These are phyloP conservation scores for Melangyna quadrimaculata DNA, from an alignment of 2,888 invertebrate species.

Conservation along the genomic window DNA sequence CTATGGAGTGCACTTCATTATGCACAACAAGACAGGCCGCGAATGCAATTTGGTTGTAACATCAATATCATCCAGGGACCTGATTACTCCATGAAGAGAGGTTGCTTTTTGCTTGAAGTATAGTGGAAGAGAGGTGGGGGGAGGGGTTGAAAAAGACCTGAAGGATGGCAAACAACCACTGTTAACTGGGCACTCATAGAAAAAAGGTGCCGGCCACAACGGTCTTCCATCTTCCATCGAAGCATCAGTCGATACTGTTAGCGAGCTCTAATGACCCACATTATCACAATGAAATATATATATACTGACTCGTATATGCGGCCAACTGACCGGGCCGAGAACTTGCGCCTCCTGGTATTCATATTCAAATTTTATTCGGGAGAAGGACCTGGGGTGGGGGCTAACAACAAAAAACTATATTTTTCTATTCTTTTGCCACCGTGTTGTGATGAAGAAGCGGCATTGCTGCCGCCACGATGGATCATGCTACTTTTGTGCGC, in stretches of 20 bases:
- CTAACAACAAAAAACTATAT: conserved; percentile 11
- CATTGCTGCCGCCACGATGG: background rate
- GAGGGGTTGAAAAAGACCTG: background rate
- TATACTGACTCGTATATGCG: background rate
- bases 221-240: conserved; percentile 51
- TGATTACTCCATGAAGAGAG: conserved; percentile 52
- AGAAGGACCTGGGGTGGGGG: conserved; percentile 37
- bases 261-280: conserved; percentile 71
- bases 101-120: background rate
- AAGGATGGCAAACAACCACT: conserved; percentile 47
- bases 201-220: conserved; percentile 56
- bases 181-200: conserved; percentile 40
- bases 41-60: conserved; percentile 67
- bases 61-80: conserved; percentile 64
- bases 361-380: conserved; percentile 66
- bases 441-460: conserved; percentile 32
- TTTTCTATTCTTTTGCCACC: conserved; percentile 50
- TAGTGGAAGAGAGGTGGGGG: background rate
- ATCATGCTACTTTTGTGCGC: conserved; percentile 1
- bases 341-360: conserved; percentile 59
- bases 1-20: conserved; percentile 62
- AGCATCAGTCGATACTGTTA: conserved; percentile 64
- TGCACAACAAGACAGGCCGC: conserved; percentile 67
- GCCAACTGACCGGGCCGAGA: background rate
- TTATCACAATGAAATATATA: conserved; percentile 66